Base-by-base conservation (phyloP, 2,797 vertebrate genomes). In the Anabas testudineus region DNA sequence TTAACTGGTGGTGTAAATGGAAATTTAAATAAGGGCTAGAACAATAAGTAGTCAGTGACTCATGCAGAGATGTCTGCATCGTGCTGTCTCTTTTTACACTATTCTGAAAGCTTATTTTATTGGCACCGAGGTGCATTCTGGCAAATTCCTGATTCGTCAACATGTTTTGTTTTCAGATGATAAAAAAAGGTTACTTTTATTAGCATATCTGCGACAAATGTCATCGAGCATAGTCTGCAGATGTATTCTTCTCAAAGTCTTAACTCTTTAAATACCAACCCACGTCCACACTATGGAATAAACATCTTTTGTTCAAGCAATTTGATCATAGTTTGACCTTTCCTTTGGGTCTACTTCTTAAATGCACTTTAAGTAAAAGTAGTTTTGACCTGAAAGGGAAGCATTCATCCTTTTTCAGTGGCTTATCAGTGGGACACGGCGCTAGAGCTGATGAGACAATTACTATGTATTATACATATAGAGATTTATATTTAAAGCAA, bases 31-130 rank as follows among this genome's bases (percentile, higher is more conserved):
- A 14, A 60, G 61, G 42, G 28, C 42, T 13, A 12, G 66, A 56
- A 83, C 67, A 77, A 67, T 79, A 79, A 74, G 65, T 68, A 7
- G 16, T 66, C 53, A 2, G 32, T 80, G 86, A 76, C 61, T 81
- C 87, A 79, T 14, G 2, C 74, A 34, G 52, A 3, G 22, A 73
- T 39, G 60, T 67, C 72, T 58, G 57, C 48, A 46, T 76, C 6
- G 0, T 47, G 36, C 46, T 2, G 53, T 22, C 19, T 75, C 19
- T 65, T 72, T 74, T 74, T 41, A 42, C 30, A 41, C 65, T 5
- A 1, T 56, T 47, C 18, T 14, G 18, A 78, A 65, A 55, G 54
- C 34, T 52, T 36, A 51, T 82, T 74, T 74, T 64, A 71, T 67
- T 43, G 2, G 32, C 66, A 43, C 21, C 0, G 7, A 42, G 72